Percentiles rank a stretch among this genome's conserved stretches.
phyloP scores from a whole-genome alignment of 2,888 invertebrate genomes.

The Thyatira batis region DNA sequence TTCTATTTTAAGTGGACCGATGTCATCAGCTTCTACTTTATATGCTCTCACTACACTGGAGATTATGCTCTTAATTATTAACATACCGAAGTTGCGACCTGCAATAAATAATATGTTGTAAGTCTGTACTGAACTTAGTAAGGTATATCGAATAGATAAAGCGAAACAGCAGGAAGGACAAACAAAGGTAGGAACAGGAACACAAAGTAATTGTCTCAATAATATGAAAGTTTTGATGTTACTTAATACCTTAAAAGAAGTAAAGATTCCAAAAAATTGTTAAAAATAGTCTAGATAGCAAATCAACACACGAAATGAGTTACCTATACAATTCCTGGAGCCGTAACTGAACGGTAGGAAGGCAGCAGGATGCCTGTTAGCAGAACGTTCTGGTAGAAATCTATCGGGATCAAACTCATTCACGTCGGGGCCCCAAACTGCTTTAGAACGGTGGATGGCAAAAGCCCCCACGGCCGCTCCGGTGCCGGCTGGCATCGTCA shows the following conservation, averaged over 20 bases:
- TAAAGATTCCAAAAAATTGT: no score
- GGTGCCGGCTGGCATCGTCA: constrained; percentile 67
- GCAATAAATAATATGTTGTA: no score
- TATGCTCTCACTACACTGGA: constrained; percentile 58
- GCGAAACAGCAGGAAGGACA: no score
- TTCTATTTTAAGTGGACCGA: constrained; percentile 66
- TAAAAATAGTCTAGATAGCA: no score
- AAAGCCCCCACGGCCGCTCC: constrained; percentile 71
- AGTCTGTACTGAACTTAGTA: no score
- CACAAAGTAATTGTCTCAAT: no score
- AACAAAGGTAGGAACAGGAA: no score
- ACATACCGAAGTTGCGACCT: constrained; percentile 73
- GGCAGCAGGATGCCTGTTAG: constrained; percentile 67
- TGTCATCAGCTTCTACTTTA: constrained; percentile 54
- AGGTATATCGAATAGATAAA: no score
- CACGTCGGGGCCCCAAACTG: constrained; percentile 80
- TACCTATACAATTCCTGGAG: constrained; percentile 75
- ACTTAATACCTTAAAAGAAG: no score
- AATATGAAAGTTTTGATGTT: no score
- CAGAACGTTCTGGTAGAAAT: constrained; percentile 78
- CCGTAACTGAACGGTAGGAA: constrained; percentile 78
- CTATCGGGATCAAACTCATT: constrained; percentile 83
- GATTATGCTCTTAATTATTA: constrained; percentile 65
- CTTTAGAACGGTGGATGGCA: constrained; percentile 73
- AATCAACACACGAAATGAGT: no score